These are phyloP conservation scores for Leucoraja erinaceus DNA, from an alignment of 2,113 vertebrate species.

Conservation along the genomic window DNA sequence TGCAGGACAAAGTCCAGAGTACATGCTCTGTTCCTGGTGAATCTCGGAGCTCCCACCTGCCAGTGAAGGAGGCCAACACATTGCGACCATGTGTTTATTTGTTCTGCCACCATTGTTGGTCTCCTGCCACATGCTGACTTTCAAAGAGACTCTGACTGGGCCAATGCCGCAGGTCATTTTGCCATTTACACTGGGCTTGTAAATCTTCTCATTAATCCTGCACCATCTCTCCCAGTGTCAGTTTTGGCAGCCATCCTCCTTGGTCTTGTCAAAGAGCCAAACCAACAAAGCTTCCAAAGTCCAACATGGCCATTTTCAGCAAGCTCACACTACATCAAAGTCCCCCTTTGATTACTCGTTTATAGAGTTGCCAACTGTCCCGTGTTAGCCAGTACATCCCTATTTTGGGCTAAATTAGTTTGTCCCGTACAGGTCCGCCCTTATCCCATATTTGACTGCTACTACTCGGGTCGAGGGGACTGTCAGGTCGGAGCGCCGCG, in stretches of 20 bases:
- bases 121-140: not conserved
- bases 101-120: not conserved
- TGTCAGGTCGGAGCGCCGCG: no score
- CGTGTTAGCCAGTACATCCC: no score
- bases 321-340: not conserved
- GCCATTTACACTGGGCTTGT: not conserved
- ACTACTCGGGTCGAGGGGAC: no score
- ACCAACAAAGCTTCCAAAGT: constrained; percentile 7
- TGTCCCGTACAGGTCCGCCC: no score
- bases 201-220: constrained; percentile 23
- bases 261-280: not conserved
- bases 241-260: not conserved
- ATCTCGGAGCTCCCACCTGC: not conserved
- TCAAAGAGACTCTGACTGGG: not conserved
- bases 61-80: not conserved
- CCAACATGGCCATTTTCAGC: not conserved
- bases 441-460: no score
- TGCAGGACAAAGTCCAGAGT: not conserved
- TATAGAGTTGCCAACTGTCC: no score
- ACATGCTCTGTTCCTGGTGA: not conserved
- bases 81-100: not conserved
- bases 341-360: not conserved
- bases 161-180: not conserved
- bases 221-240: not conserved
- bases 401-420: no score